Conservation (phyloP, 2,797 vertebrate species). For the Myotis findleyi region DNA sequence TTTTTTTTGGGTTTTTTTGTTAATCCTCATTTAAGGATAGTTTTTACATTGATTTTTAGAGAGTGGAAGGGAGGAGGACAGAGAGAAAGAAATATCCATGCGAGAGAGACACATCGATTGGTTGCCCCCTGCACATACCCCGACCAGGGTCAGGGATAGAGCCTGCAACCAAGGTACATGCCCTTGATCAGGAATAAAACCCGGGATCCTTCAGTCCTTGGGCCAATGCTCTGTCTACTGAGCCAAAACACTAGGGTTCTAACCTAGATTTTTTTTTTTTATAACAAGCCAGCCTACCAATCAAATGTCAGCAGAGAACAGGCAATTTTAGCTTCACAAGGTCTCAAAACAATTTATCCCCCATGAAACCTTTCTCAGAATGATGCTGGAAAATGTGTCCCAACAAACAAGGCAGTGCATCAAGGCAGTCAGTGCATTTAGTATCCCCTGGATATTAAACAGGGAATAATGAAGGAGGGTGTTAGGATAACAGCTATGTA, state of each 20-base stretch:
- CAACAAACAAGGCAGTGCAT: background rate
- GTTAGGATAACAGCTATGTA: background rate
- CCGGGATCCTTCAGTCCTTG: no score
- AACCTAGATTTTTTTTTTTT: constrained; percentile 43
- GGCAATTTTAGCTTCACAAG: background rate
- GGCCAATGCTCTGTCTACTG: no score
- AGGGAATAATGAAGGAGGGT: background rate
- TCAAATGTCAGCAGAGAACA: background rate
- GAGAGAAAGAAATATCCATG: no score
- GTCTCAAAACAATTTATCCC: background rate
- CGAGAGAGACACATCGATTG: no score
- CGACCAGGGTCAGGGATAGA: no score
- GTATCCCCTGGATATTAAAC: background rate
- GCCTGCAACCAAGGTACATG: no score
- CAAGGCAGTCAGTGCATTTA: background rate
- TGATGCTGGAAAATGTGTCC: background rate
- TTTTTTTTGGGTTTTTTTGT: no score
- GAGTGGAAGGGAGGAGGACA: no score
- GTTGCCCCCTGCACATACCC: no score
- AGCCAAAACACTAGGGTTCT: background rate
- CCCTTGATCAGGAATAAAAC: no score
- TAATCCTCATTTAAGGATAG: no score
- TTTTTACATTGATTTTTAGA: no score
- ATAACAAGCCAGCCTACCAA: background rate
- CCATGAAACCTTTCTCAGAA: background rate